Evolutionary conservation across 2,113 vertebrate species (phyloP).

Genomic region (Carlito syrichta): DNA sequence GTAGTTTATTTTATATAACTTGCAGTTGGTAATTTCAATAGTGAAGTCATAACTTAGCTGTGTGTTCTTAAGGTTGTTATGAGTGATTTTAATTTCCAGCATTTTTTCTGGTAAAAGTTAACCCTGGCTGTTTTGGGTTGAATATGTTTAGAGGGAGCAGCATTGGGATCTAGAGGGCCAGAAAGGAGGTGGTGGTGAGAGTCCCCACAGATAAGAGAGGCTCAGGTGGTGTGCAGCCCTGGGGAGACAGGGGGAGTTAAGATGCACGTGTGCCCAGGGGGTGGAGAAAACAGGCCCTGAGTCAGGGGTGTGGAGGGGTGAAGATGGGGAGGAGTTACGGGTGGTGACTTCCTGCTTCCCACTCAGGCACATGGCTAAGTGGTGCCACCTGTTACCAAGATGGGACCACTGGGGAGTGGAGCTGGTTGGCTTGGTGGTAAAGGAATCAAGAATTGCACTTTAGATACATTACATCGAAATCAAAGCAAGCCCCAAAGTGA

Average conservation of each 20-base stretch:
- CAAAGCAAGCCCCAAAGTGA: neutral
- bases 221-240: neutral
- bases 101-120: neutral
- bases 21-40: neutral
- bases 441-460: neutral
- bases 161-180: neutral
- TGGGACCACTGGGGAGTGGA: neutral
- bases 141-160: no score
- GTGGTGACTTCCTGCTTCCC: no score
- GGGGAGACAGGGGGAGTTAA: neutral
- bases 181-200: neutral
- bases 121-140: neutral
- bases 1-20: no score
- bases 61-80: neutral
- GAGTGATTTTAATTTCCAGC: neutral
- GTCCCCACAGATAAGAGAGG: rapidly evolving
- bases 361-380: neutral
- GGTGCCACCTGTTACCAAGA: neutral
- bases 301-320: neutral
- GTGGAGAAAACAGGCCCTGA: neutral
- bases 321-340: no score
- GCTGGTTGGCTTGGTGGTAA: neutral
- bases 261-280: neutral
- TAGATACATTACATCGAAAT: neutral
- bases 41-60: neutral